Base-by-base conservation (phyloP, 2,113 vertebrate genomes). In the Panthera tigris region DNA sequence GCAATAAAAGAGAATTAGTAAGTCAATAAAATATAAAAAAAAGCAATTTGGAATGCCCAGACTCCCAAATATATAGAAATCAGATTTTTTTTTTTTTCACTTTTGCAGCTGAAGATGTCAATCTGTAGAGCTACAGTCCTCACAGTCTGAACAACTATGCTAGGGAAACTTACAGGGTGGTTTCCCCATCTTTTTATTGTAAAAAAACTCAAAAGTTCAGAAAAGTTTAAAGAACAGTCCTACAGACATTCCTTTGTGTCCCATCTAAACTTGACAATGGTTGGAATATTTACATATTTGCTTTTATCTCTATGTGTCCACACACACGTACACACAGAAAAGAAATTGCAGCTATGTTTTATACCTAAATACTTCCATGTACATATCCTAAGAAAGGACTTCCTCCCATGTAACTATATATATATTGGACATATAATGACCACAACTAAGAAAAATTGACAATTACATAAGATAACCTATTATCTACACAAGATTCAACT, bases 101-200 rank as follows among this genome's bases (percentile, higher is more conserved):
- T 74, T 87, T 80, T 61, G 33, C 7, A 9, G 4, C 3, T 55
- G 10, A 87, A 63, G 39, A n/a, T 50, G 2, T 66, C 16, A 68
- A 25, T 50, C 0, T 65, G 3, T 7, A 52, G 39, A 45, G 3
- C 9, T 25, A 61, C 0, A 3, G 33, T 63, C 3, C 3, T 29
- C n/a, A 73, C 6, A 65, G 23, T 19, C 16, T 89, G 41, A 85
- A 21, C n/a, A n/a, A 33, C 8, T 23, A 14, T 12, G 11, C 4
- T 7, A 25, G 45, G 11, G 52, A 69, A 78, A 29, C 4, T 11
- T 71, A 19, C 31, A 61, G 61, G 11, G 14, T 19, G 39, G 5
- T 12, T 73, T 36, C 6, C 29, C 4, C 31, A 29, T 11, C 3
- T 88, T 89, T 91, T 41, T 50, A 33, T n/a, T 66, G 55, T 27